Evolutionary conservation across 1,140 invertebrate species (phyloP).

Genomic region (Oryzaephilus surinamensis): DNA sequence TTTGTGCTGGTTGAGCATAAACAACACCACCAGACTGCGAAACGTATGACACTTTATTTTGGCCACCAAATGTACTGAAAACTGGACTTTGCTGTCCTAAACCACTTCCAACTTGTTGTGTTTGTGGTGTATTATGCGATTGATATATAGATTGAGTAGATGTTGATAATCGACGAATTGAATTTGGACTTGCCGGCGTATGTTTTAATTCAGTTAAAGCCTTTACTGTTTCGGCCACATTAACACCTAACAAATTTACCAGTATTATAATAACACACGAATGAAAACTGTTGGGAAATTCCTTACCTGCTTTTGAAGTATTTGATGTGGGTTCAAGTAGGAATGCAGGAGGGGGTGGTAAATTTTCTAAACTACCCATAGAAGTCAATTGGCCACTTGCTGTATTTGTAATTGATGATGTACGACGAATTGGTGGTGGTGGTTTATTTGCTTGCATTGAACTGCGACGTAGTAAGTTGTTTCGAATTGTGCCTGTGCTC

Average conservation of each 20-base stretch:
- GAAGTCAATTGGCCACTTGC: slow-evolving; percentile 14
- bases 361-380: slow-evolving; percentile 45
- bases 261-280: background rate
- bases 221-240: slow-evolving; percentile 79
- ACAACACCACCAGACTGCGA: slow-evolving; percentile 36
- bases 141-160: slow-evolving; percentile 29
- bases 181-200: slow-evolving; percentile 72
- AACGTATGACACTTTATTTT: slow-evolving; percentile 36
- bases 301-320: slow-evolving; percentile 11
- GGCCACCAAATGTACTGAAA: slow-evolving; percentile 42
- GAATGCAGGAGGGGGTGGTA: slow-evolving; percentile 77
- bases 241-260: slow-evolving; percentile 35
- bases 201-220: slow-evolving; percentile 75
- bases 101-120: slow-evolving; percentile 28
- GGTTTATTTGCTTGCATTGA: slow-evolving; percentile 61
- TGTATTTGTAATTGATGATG: slow-evolving; percentile 64
- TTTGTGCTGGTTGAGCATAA: slow-evolving; percentile 42
- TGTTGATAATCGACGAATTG: slow-evolving; percentile 48
- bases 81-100: slow-evolving; percentile 28
- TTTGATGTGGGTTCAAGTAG: slow-evolving; percentile 49
- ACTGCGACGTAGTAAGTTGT: slow-evolving; percentile 41
- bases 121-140: slow-evolving; percentile 8
- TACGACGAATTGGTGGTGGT: slow-evolving; percentile 73
- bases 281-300: background rate
- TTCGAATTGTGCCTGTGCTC: slow-evolving; percentile 36